Conservation (phyloP, 2,113 vertebrate genomes). For the Oncorhynchus masou region DNA sequence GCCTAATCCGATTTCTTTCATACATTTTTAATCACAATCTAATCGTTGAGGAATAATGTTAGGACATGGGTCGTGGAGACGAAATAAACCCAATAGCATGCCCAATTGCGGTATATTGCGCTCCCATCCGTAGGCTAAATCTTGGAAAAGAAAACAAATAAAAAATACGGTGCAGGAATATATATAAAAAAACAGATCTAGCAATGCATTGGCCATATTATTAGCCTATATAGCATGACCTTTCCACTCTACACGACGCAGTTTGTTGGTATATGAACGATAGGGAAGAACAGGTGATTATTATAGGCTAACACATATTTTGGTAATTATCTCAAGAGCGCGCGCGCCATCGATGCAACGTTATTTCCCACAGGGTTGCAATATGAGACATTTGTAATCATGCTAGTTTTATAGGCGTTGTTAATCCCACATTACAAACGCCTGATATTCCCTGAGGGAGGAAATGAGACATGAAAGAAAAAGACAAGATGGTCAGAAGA, state of each 20-base stretch:
- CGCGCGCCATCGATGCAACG: slow-evolving; percentile 5
- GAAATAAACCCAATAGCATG: not conserved
- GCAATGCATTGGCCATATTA: not conserved
- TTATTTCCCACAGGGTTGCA: not conserved
- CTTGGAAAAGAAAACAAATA: not conserved
- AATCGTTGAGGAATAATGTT: not conserved
- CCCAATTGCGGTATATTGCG: slow-evolving; percentile 11
- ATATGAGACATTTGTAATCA: not conserved
- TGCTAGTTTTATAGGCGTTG: not conserved
- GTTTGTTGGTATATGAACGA: not conserved
- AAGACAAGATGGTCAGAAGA: slow-evolving; percentile 44
- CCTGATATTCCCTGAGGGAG: not conserved
- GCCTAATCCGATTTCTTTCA: not conserved
- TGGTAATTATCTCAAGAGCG: slow-evolving; percentile 13
- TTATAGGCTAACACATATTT: not conserved
- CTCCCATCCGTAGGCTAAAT: slow-evolving; percentile 13
- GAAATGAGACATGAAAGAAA: slow-evolving; percentile 40
- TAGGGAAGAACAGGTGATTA: not conserved
- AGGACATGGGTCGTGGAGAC: not conserved
- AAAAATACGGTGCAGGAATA: slow-evolving; percentile 12
- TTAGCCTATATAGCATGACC: not conserved
- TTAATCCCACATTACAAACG: not conserved
- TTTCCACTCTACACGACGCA: not conserved
- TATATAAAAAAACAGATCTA: not conserved
- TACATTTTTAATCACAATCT: not conserved